Evolutionary conservation across 2,113 vertebrate species (phyloP).

Genomic region (Plectropomus leopardus): DNA sequence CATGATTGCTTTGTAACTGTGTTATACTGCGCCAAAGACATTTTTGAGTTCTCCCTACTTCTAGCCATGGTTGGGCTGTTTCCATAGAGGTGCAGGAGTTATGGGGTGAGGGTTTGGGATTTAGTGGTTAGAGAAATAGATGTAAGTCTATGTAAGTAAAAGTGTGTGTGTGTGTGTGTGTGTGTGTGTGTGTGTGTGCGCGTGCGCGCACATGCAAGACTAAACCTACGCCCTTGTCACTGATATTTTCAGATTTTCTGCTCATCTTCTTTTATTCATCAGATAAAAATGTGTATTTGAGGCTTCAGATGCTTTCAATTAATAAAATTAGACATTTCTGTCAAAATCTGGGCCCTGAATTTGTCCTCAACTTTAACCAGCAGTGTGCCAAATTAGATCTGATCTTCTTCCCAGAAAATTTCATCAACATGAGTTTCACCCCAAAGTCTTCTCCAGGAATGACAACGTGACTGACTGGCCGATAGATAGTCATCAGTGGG

Average conservation of each 20-base stretch:
- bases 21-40: too few species aligned
- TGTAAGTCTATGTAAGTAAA: too few species aligned
- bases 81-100: too few species aligned
- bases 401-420: constrained; percentile 1
- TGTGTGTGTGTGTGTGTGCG: not conserved
- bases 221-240: not conserved
- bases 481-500: too few species aligned
- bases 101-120: too few species aligned
- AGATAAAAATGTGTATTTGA: not conserved
- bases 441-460: not conserved
- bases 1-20: too few species aligned
- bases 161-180: not conserved
- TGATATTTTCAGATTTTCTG: not conserved
- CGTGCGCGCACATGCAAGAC: too few species aligned
- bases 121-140: too few species aligned
- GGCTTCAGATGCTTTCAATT: constrained; percentile 25
- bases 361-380: constrained; percentile 18
- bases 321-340: not conserved
- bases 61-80: too few species aligned
- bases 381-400: constrained; percentile 13
- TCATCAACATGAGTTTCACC: not conserved
- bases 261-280: not conserved
- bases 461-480: not conserved
- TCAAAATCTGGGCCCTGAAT: constrained; percentile 5
- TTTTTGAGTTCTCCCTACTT: too few species aligned